Base-by-base conservation (phyloP, 2,797 vertebrate genomes). In the Momotus momota region DNA sequence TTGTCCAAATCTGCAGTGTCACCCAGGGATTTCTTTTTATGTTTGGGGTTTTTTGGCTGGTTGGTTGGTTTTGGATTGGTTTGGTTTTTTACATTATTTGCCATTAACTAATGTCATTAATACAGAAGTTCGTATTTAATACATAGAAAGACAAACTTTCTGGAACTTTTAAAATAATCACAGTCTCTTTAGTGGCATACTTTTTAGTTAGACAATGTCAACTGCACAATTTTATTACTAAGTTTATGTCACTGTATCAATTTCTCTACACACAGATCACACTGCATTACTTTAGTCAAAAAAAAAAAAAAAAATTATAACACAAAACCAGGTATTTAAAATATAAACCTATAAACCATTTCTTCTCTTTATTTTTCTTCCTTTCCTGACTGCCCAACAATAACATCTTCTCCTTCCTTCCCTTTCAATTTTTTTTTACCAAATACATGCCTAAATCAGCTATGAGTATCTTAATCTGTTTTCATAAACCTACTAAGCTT, bases 161-260 rank as follows among this genome's bases (percentile, higher is more conserved):
- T 51, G 40, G 25, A 78, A 20, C 6, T 31, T 20, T 55, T 29
- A 65, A 26, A 15, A 55, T 64, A 49, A 55, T 55, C 19, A 25
- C 3, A 29, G 2, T 69, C 6, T 4, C 11, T 72, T 71, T 20
- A 16, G 10, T 33, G 54, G 18, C 0, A 0, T 40, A 55, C 5
- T 22, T 60, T 84, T 67, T n/a, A 67, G 14, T 29, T 29, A 61
- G 8, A 29, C 6, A 3, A 7, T 60, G 22, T 55, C 49, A 72
- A 7, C 7, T 64, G 21, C 29, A 75, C 15, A 82, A 16, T 72
- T 75, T 23, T 46, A 71, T 9, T 26, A 20, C 7, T 46, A 51
- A 48, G 5, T 49, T 49, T 67, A 23, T 43, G 20, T 11, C 33
- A 19, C 25, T 29, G 2, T 19, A 41, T 48, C 25, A 15, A 7